Percentiles rank a stretch among this genome's conserved stretches.
These are phyloP conservation scores for Cyprinus carpio DNA, from an alignment of 2,113 vertebrate genomes.

Conservation along the genomic window DNA sequence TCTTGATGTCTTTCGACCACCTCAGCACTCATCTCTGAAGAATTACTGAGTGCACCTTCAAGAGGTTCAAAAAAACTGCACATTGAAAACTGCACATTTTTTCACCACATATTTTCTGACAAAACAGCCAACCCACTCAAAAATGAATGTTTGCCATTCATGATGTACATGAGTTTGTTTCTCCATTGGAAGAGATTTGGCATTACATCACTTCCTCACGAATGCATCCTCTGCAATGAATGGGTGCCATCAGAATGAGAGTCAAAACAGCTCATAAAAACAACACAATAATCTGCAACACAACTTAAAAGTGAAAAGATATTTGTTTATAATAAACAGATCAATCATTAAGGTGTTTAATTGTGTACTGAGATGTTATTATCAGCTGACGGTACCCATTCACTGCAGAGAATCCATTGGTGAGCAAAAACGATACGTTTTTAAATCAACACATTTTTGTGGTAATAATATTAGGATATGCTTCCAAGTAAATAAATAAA, in stretches of 20 bases:
- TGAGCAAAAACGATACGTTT: not conserved
- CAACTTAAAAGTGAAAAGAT: not conserved
- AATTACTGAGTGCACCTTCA: not conserved
- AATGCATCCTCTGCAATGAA: not conserved
- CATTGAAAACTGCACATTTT: not conserved
- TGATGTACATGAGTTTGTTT: not conserved
- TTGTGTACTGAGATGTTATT: not conserved
- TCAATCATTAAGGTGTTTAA: not conserved
- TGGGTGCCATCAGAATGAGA: not conserved
- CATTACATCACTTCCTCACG: not conserved
- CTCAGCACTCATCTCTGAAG: slow-evolving; percentile 26
- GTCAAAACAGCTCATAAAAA: not conserved
- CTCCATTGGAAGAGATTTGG: not conserved
- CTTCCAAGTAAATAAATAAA: not conserved
- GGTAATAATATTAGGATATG: not conserved
- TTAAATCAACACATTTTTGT: not conserved
- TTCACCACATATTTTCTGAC: not conserved
- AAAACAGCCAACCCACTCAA: not conserved
- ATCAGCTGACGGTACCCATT: not conserved
- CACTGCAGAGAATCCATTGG: not conserved
- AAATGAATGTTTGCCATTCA: not conserved
- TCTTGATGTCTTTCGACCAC: slow-evolving; percentile 14
- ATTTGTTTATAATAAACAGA: not conserved
- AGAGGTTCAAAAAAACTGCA: not conserved
- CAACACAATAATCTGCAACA: not conserved